Evolutionary conservation across 2,888 invertebrate species (phyloP), one percentile per base, ranked within the genome.

Genomic region (Drosophila neonasuta): DNA sequence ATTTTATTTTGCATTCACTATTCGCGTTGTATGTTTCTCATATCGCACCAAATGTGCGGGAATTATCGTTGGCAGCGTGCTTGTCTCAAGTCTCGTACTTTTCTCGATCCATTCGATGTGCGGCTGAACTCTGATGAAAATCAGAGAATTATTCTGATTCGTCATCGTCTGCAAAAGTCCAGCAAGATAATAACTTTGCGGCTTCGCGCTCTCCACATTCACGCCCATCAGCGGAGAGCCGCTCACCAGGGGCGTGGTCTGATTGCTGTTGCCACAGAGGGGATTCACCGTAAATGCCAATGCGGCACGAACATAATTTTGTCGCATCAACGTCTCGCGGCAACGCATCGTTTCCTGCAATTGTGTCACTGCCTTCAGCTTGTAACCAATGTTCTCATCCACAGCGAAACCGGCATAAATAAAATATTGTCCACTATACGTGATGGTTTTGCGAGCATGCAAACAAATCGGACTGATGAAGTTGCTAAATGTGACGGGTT

Each of bases 151-250:
- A 11, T 24, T 17, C 1, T 7, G 2, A 10, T 15, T 36, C 1
- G 48, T 30, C 6, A 44, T 50, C 9, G 17, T 7, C 3, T 63
- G 42, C 0, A 69, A 54, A 2, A 76, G 8, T 1, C 76, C 75
- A 10, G 60, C 29, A 2, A 68, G 59, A 20, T 62, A 55, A 11
- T 64, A 75, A 8, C 36, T 65, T 9, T 63, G 52, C 4, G 51
- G 54, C 11, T 69, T 57, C 0, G 34, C 44, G 0, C 1, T 20
- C 2, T 54, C 41, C 10, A 67, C 39, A 5, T 42, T 52, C 1
- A 71, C 50, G n/a, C 24, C 68, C 71, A 76, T 76, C 24, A 74
- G 29, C 0, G 75, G 44, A 4, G 75, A 52, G 1, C 71, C 75
- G n/a, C 50, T 55, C 0, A 69, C n/a, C 3, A 75, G 15, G 0